Base-by-base conservation (phyloP, 2,113 vertebrate species). In the Macheiramphus alcinus region DNA sequence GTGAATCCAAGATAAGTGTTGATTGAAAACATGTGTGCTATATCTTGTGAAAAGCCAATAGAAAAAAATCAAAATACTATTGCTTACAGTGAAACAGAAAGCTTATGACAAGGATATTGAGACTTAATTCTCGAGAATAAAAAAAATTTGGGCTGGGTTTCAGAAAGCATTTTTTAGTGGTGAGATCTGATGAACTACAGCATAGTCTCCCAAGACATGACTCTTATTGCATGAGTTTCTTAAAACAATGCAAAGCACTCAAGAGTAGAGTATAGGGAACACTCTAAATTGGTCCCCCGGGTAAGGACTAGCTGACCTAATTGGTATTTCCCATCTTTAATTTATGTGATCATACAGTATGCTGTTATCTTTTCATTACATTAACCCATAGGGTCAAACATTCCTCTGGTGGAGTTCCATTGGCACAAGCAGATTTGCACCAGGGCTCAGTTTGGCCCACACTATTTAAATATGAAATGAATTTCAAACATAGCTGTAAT, bases 311-410 rank as follows among this genome's bases (percentile, higher is more conserved):
- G 86, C 93, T 97, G 94, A 97, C 95, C 95, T 97, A 97, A 97
- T 94, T 97, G 95, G 89, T 94, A 95, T 95, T 97, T 96, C 86
- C 94, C 89, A 97, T 95, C 84, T 94, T 96, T 97, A 97, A 96
- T 96, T 95, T 97, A 96, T 97, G 91, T 95, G 95, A 96, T 95
- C 95, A 96, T 95, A 96, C 67, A 80, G 89, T 91, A 67, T 86
- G 86, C 80, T 97, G 94, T 97, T 97, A 95, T 95, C 94, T 97
- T 97, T 96, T 96, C 93, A 96, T 97, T 97, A 95, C 93, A 91
- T 96, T 97, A 97, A 96, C 93, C 86, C 93, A 86, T 15, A 80
- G 94, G 96, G 95, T 96, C 95, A 95, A 95, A 55, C 80, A 62
- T 85, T 95, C 32, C 91, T 96, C 78, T 93, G 19, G 53, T 94